Conservation (phyloP, 2,888 invertebrate genomes). For the Rotaria magnacalcarata region DNA sequence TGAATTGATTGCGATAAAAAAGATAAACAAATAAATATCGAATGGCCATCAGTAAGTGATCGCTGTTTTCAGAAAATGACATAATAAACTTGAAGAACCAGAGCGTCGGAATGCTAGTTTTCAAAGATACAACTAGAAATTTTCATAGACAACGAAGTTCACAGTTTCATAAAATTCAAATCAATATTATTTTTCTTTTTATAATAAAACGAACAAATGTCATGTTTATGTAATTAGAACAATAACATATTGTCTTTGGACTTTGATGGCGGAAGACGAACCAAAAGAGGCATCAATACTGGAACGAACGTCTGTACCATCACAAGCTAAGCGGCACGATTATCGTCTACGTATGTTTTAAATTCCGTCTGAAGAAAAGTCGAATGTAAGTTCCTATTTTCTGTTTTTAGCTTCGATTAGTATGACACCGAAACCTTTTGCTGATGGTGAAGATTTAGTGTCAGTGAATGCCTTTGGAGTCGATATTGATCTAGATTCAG, state of each 20-base stretch:
- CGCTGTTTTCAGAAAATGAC: no score
- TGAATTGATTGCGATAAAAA: not conserved
- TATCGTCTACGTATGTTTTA: not conserved
- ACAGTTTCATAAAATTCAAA: not conserved
- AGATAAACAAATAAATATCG: no score
- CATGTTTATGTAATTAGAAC: not conserved
- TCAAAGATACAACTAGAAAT: no score
- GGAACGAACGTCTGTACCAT: not conserved
- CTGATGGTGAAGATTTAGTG: not conserved
- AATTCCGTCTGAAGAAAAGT: not conserved
- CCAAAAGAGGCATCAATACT: not conserved
- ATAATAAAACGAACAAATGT: not conserved
- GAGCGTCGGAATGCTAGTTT: no score
- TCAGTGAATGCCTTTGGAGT: not conserved
- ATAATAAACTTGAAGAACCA: no score
- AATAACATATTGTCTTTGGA: not conserved
- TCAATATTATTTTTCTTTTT: no score
- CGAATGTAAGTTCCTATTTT: not conserved
- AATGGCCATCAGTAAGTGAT: no score
- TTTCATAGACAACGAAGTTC: no score
- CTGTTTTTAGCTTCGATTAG: not conserved
- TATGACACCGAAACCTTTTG: not conserved
- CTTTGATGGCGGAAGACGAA: not conserved
- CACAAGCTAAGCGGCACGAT: not conserved
- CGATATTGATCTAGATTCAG: not conserved